Evolutionary conservation across 1,140 invertebrate genomes (phyloP).

Genomic region (Hesperophylax magnus): DNA sequence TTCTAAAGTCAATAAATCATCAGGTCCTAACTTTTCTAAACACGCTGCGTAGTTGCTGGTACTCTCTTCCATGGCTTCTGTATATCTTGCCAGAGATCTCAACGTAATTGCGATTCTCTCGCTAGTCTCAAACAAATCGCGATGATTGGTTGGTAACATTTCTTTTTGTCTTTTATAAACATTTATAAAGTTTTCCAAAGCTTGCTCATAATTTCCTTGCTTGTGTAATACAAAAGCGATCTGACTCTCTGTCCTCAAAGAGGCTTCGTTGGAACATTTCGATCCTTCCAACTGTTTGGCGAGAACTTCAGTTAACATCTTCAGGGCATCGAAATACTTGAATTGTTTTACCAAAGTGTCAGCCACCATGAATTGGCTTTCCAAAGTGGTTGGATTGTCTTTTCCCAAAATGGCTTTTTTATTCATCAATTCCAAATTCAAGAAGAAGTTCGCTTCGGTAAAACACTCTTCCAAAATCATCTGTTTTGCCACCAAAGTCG

Average conservation of each 20-base stretch:
- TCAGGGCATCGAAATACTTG: not conserved
- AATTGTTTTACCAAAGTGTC: not conserved
- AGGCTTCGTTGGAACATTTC: not conserved
- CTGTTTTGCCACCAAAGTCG: not conserved
- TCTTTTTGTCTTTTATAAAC: slow-evolving; percentile 3
- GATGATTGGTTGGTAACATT: not conserved
- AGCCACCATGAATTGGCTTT: not conserved
- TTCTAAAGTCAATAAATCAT: not conserved
- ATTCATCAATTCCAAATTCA: not conserved
- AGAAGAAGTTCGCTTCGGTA: not conserved
- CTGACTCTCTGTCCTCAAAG: not conserved
- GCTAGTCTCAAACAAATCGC: not conserved
- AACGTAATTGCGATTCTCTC: not conserved
- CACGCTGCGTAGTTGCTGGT: not conserved
- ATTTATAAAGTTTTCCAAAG: not conserved
- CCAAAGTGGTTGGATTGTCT: not conserved
- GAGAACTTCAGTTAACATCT: not conserved
- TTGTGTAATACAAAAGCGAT: slow-evolving; percentile 2
- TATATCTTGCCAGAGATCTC: not conserved
- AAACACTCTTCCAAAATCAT: not conserved
- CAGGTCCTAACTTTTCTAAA: not conserved
- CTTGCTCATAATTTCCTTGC: not conserved
- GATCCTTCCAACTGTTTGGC: not conserved
- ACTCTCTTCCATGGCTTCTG: not conserved
- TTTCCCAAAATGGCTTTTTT: not conserved